These are phyloP conservation scores for Rhyzopertha dominica DNA, from an alignment of 1,140 invertebrate species.

Conservation along the genomic window DNA sequence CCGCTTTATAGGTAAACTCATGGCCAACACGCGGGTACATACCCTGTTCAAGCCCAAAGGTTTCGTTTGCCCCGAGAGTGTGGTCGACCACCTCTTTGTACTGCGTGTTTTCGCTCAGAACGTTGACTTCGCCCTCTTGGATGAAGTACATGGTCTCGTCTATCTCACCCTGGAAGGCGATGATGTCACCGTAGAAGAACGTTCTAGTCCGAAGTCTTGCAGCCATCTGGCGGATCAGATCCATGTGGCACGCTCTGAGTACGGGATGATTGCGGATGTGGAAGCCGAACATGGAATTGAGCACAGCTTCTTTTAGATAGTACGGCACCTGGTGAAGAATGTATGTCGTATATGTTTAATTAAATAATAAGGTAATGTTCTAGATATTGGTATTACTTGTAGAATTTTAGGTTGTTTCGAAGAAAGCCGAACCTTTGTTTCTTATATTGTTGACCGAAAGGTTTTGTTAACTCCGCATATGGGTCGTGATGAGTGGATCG, in stretches of 20 bases:
- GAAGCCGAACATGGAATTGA: constrained; percentile 17
- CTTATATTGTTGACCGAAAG: too few relatives aligned
- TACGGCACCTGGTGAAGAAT: constrained; percentile 17
- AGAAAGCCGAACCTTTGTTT: too few relatives aligned
- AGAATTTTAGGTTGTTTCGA: too few relatives aligned
- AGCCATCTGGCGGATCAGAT: constrained; percentile 20
- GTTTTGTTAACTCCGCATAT: too few relatives aligned
- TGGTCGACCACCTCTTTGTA: neutral
- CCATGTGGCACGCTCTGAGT: constrained; percentile 16
- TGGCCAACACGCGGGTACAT: constrained; percentile 13
- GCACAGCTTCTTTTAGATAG: constrained; percentile 21
- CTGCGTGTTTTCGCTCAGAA: constrained; percentile 11
- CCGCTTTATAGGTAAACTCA: constrained; percentile 15
- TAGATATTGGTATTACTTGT: too few relatives aligned
- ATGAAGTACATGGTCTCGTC: constrained; percentile 24
- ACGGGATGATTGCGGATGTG: constrained; percentile 16
- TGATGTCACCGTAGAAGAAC: constrained; percentile 20
- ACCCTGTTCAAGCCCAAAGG: constrained; percentile 20
- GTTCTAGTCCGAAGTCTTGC: constrained; percentile 10
- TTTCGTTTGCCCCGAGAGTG: constrained; percentile 10
- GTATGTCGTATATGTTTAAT: too few relatives aligned
- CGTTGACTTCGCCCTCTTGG: constrained; percentile 15
- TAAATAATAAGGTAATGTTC: too few relatives aligned
- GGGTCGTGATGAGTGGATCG: too few relatives aligned
- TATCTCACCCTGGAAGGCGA: constrained; percentile 15